Percentiles rank a stretch among this genome's conserved stretches.
Conservation (phyloP, 1,140 invertebrate species). For the Bombus pascuorum region DNA sequence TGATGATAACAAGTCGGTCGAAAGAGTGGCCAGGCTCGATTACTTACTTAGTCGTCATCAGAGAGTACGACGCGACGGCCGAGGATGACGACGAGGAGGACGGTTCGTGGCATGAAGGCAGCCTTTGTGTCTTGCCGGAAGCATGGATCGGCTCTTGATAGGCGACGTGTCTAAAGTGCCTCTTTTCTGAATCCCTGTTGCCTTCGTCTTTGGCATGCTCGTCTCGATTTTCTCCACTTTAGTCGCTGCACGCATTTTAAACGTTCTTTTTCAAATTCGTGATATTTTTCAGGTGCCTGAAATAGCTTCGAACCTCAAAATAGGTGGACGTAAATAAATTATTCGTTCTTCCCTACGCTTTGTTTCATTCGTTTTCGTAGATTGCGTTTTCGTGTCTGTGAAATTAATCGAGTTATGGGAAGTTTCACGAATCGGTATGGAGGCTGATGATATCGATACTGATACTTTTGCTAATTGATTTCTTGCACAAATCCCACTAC, state of each 20-base stretch:
- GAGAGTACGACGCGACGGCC: neutral
- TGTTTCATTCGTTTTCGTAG: too few species aligned
- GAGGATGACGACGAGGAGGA: constrained; percentile 52
- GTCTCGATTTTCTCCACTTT: constrained; percentile 15
- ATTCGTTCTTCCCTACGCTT: too few species aligned
- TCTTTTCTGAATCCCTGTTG: constrained; percentile 53
- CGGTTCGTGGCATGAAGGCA: constrained; percentile 71
- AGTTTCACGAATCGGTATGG: too few species aligned
- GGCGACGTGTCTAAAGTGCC: constrained; percentile 68
- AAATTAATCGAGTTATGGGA: too few species aligned
- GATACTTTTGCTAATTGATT: too few species aligned
- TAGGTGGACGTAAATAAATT: neutral
- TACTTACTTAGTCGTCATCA: constrained; percentile 34
- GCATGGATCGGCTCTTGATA: constrained; percentile 75
- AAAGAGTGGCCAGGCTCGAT: constrained; percentile 32
- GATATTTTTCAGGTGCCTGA: neutral
- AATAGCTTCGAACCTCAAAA: neutral
- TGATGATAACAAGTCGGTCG: constrained; percentile 31
- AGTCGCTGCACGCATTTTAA: neutral
- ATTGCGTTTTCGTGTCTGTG: too few species aligned
- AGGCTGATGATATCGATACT: too few species aligned
- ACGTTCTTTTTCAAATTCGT: neutral
- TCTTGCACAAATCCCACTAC: too few species aligned
- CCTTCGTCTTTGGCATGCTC: constrained; percentile 16
- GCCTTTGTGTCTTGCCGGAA: constrained; percentile 76